Evolutionary conservation across 2,888 invertebrate species (phyloP), one percentile per base, ranked within the genome.

Genomic region (Nomada flava): DNA sequence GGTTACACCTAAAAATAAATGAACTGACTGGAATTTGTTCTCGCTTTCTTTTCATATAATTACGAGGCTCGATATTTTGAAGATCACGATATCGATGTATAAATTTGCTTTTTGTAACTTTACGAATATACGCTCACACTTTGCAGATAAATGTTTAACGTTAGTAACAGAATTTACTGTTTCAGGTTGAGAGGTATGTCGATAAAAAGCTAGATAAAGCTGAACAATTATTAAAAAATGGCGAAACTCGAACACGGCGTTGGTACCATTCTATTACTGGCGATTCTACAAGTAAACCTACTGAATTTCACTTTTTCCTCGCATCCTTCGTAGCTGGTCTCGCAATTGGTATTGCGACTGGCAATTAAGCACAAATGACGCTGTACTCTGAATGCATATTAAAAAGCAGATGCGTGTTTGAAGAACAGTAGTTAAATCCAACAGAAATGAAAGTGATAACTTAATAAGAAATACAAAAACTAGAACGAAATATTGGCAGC

Each of bases 181-280:
- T 87, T 68, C 94, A 98, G 97, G 95, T 97, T 89, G 98, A 97
- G 94, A 95, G 96, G 92, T 97, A 95, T 95, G 96, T 98, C 85
- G 97, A 98, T 93, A 96, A 96, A 87, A 97, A 98, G 94, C 88
- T 97, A 86, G 97, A 97, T 92, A 96, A 96, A 94, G 97, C 97
- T 73, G 97, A 97, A 94, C 96, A 96, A 89, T 91, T 96, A 79
- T 89, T 97, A 83, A 96, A 96, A 94, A 95, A 96, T 90, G 96
- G 96, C 88, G 95, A 96, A 93, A 94, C 95, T 73, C 96, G 96
- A 92, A 96, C 96, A 18, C 96, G 96, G 90, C 96, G 95, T 91
- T 98, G 97, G 98, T 97, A 97, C 90, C 95, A 96, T 80, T 95
- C 95, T 85, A 92, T 97, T 63, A 95, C 95, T 87, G 96, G 96